Evolutionary conservation across 2,888 invertebrate genomes (phyloP).

Genomic region (Labia minor): DNA sequence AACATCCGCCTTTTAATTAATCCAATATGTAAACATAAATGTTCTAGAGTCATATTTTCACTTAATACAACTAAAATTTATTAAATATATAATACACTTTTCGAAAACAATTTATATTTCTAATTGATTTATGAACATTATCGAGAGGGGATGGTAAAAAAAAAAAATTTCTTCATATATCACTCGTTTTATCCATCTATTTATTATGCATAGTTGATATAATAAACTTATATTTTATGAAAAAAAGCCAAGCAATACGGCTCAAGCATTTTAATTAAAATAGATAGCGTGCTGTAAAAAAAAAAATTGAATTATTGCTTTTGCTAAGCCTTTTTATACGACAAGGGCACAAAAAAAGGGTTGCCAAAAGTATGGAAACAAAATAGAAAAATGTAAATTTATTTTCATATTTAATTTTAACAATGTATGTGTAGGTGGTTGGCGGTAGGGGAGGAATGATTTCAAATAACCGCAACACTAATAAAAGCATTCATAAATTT

Average conservation of each 20-base stretch:
- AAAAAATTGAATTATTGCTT: slow-evolving; percentile 13
- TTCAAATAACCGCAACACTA: too few species aligned
- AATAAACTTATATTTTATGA: slow-evolving; percentile 13
- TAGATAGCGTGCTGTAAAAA: background rate
- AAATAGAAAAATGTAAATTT: slow-evolving; percentile 13
- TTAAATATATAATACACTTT: background rate
- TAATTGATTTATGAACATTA: background rate
- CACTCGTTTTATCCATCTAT: background rate
- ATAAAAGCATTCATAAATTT: background rate
- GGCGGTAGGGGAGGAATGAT: too few species aligned
- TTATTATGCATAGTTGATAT: slow-evolving; percentile 4
- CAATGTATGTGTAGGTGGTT: background rate
- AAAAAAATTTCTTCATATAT: background rate
- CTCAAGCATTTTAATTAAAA: background rate
- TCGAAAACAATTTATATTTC: background rate
- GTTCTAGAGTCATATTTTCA: background rate
- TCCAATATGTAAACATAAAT: background rate
- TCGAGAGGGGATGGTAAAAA: too few species aligned
- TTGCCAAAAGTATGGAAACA: background rate
- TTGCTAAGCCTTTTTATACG: slow-evolving; percentile 2
- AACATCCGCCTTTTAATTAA: slow-evolving; percentile 13
- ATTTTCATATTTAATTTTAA: slow-evolving; percentile 1
- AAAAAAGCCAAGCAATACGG: background rate
- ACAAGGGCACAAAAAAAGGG: background rate
- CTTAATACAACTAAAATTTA: background rate